phyloP scores from a whole-genome alignment of 1,140 invertebrate genomes.

The Elysia chlorotica region DNA sequence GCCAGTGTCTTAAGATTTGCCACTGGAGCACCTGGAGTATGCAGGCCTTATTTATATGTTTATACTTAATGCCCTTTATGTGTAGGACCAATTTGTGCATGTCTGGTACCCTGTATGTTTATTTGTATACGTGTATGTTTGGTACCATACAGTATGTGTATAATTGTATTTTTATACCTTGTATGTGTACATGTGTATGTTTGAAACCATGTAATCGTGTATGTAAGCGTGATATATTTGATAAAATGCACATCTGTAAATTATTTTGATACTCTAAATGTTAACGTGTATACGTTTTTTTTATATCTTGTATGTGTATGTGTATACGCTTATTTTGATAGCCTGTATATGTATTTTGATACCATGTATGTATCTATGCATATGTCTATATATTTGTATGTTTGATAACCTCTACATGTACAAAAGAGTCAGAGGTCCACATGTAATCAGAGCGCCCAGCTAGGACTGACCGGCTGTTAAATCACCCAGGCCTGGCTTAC shows the following conservation, averaged over 20 bases:
- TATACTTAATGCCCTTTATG: not conserved
- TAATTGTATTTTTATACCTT: not conserved
- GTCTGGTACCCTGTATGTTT: not conserved
- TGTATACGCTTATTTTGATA: not conserved
- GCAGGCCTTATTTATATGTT: not conserved
- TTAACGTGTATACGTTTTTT: no score
- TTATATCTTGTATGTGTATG: not conserved
- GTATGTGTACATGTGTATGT: not conserved
- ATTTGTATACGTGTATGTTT: not conserved
- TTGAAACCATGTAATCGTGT: not conserved
- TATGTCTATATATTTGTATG: not conserved
- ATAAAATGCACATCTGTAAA: not conserved
- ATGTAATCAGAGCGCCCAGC: no score
- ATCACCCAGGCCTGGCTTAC: no score
- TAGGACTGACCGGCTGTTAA: no score
- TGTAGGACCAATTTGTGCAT: not conserved
- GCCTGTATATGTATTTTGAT: not conserved
- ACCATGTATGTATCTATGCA: not conserved
- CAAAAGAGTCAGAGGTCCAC: not conserved
- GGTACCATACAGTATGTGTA: not conserved
- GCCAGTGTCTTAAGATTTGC: no score
- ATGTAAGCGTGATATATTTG: not conserved
- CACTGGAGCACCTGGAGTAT: no score
- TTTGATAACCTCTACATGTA: not conserved
- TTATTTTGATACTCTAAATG: no score